Evolutionary conservation across 2,113 vertebrate species (phyloP).

Genomic region (Euleptes europaea): DNA sequence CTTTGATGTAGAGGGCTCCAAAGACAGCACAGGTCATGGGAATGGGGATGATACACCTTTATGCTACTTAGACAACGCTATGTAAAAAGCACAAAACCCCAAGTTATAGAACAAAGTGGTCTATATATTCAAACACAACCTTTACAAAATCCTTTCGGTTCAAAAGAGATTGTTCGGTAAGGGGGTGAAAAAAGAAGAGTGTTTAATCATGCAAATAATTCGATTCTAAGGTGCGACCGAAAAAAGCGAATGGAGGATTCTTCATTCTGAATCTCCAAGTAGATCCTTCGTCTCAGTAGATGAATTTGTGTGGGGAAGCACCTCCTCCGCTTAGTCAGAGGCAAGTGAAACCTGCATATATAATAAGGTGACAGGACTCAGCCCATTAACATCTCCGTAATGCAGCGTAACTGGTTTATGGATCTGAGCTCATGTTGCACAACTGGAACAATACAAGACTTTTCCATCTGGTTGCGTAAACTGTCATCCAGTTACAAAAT

Average conservation of each 20-base stretch:
- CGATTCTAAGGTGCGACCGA: neutral
- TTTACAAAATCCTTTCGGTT: neutral
- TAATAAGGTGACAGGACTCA: neutral
- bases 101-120: neutral
- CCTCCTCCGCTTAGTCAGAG: neutral
- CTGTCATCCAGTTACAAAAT: neutral
- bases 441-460: neutral
- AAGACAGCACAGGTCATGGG: neutral
- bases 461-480: neutral
- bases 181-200: neutral
- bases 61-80: neutral
- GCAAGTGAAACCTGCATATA: neutral
- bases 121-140: neutral
- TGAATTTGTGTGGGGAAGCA: neutral
- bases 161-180: neutral
- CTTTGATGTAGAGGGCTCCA: too few relatives aligned
- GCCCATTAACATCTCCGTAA: neutral
- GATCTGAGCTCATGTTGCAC: conserved; percentile 6
- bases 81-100: neutral
- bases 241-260: neutral
- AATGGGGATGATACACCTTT: neutral
- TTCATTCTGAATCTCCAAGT: neutral
- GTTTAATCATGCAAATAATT: neutral
- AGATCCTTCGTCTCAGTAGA: neutral
- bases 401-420: neutral